phyloP scores from a whole-genome alignment of 2,797 vertebrate species.

The Perodicticus potto region DNA sequence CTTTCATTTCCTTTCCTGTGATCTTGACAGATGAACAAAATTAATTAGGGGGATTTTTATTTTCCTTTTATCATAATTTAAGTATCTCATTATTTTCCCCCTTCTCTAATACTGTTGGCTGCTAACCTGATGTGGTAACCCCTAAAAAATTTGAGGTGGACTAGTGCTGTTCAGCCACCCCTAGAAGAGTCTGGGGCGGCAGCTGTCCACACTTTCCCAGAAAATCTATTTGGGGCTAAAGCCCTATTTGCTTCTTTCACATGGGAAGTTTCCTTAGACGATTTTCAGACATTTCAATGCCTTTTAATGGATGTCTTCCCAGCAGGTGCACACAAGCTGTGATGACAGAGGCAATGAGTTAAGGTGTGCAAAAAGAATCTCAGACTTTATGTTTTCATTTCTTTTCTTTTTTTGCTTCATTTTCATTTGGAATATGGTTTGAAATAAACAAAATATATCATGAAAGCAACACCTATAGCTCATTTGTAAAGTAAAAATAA shows the following conservation, averaged over 20 bases:
- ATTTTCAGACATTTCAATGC: not conserved
- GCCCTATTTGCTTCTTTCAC: not conserved
- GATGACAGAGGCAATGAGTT: not conserved
- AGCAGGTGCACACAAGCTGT: not conserved
- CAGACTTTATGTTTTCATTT: not conserved
- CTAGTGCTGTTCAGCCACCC: not conserved
- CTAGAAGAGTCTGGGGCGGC: not conserved
- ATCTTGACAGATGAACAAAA: constrained; percentile 83
- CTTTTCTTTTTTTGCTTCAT: not conserved
- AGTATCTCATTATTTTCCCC: constrained; percentile 81
- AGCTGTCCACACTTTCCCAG: not conserved
- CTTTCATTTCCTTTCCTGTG: constrained; percentile 82
- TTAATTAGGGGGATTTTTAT: constrained; percentile 85
- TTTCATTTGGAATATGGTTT: not conserved
- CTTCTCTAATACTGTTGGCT: constrained; percentile 74
- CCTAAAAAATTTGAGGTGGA: constrained; percentile 45
- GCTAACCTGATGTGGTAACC: constrained; percentile 64
- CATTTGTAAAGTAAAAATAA: not conserved
- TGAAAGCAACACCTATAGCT: not conserved
- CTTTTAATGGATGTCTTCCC: not conserved
- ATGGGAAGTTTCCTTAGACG: not conserved
- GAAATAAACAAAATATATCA: not conserved
- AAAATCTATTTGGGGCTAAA: constrained; percentile 37
- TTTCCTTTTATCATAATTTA: constrained; percentile 84
- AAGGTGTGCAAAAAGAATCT: not conserved